phyloP scores from a whole-genome alignment of 2,113 vertebrate genomes.

The Nerophis lumbriciformis region DNA sequence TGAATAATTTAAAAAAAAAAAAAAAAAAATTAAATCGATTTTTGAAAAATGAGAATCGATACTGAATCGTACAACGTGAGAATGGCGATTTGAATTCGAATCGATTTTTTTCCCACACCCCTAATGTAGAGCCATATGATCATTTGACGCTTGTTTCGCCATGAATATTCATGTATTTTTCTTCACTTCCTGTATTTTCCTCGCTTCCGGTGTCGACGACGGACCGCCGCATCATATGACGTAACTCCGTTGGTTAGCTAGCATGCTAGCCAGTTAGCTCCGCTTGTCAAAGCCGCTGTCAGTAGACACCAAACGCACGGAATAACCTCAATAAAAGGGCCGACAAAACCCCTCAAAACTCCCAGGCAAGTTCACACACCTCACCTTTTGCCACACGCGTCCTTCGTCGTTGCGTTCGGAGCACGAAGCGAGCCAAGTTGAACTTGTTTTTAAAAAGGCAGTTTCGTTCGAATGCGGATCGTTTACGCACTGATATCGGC shows the following conservation, averaged over 20 bases:
- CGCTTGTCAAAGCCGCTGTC: conserved; percentile 38
- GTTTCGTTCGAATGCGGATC: conserved; percentile 23
- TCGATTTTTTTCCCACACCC: no score
- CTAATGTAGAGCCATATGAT: no score
- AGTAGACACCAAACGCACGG: conserved; percentile 12
- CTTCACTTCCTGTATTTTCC: not conserved
- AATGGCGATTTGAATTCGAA: no score
- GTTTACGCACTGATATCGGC: conserved; percentile 35
- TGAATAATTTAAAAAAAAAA: no score
- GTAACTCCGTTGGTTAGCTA: conserved; percentile 15
- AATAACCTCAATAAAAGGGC: not conserved
- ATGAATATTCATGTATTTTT: not conserved
- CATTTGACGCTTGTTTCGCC: not conserved
- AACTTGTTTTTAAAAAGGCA: conserved; percentile 35
- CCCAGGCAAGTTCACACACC: conserved; percentile 28
- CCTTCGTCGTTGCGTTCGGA: not conserved
- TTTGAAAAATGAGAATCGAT: no score
- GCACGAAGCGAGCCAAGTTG: conserved; percentile 17
- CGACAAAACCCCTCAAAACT: not conserved
- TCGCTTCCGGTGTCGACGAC: conserved; percentile 2
- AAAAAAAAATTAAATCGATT: no score
- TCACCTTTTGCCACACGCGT: not conserved
- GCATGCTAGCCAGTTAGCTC: conserved; percentile 44
- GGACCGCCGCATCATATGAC: conserved; percentile 50
- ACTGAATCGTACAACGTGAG: no score